A percentile compares a stretch with the other conserved stretches of the same genome.
Conservation (phyloP, 2,113 vertebrate genomes). For the Zosterops borbonicus region DNA sequence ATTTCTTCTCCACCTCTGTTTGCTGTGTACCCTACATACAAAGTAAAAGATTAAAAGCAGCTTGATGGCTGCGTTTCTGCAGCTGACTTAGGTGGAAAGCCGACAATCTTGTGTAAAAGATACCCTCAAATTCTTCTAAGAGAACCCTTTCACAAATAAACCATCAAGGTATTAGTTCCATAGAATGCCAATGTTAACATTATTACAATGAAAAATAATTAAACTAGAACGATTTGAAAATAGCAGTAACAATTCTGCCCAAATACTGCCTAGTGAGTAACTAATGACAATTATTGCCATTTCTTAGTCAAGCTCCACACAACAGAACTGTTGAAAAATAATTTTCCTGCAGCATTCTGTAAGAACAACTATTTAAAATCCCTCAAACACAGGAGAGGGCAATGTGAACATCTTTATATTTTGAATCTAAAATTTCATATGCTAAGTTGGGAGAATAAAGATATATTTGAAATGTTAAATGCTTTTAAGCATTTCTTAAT, state of each 20-base stretch:
- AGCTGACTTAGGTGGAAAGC: not conserved
- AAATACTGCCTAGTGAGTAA: not conserved
- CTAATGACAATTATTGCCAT: not conserved
- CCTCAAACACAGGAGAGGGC: not conserved
- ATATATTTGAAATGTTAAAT: constrained; percentile 20
- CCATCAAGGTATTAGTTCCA: not conserved
- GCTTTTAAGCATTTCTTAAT: constrained; percentile 13
- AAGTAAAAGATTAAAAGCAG: not conserved
- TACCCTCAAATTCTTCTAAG: not conserved
- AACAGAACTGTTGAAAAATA: not conserved
- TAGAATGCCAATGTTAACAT: not conserved
- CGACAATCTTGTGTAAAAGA: not conserved
- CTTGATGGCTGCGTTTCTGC: not conserved
- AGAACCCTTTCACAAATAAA: not conserved
- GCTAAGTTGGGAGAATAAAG: not conserved
- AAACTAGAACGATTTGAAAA: not conserved
- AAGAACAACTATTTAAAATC: not conserved
- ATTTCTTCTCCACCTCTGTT: not conserved
- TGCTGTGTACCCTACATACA: not conserved
- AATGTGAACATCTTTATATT: not conserved
- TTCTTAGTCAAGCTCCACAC: not conserved
- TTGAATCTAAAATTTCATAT: constrained; percentile 20
- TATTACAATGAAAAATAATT: constrained; percentile 24
- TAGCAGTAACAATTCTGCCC: not conserved
- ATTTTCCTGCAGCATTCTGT: not conserved